These are phyloP conservation scores for Andrena chrysosceles DNA, from an alignment of 2,888 invertebrate genomes.

Conservation along the genomic window DNA sequence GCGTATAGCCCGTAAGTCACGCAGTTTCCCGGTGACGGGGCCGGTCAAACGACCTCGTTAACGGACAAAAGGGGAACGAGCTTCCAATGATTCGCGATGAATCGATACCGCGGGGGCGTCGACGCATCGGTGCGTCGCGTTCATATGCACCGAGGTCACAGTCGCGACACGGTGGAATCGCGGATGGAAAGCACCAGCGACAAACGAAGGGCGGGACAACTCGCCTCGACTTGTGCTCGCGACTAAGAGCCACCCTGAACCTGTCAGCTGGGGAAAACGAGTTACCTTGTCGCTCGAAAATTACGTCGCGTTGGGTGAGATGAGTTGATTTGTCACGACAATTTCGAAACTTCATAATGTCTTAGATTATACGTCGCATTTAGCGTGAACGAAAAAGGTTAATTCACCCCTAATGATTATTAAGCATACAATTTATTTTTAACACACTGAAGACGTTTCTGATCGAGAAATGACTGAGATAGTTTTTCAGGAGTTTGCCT, in stretches of 20 bases:
- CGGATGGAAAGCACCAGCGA: neutral
- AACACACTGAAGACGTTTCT: too few species aligned
- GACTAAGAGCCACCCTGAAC: neutral
- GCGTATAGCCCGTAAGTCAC: neutral
- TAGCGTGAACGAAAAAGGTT: neutral
- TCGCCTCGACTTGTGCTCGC: neutral
- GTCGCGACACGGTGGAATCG: neutral
- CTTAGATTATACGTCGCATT: neutral
- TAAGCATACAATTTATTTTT: too few species aligned
- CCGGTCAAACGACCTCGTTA: slow-evolving; percentile 9
- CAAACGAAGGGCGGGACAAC: neutral
- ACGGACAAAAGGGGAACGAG: slow-evolving; percentile 13
- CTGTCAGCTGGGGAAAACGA: too few species aligned
- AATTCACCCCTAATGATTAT: neutral
- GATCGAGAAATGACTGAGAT: too few species aligned
- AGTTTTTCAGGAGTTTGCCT: too few species aligned
- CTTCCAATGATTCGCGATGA: slow-evolving; percentile 26
- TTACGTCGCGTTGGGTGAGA: too few species aligned
- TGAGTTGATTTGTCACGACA: too few species aligned
- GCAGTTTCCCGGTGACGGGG: neutral
- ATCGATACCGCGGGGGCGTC: slow-evolving; percentile 22
- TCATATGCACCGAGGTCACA: neutral
- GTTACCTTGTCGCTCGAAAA: too few species aligned
- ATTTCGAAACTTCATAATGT: too few species aligned
- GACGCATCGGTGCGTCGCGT: slow-evolving; percentile 22